Evolutionary conservation across 2,888 invertebrate species (phyloP), one percentile per base, ranked within the genome.

Genomic region (Epirrita christyi): DNA sequence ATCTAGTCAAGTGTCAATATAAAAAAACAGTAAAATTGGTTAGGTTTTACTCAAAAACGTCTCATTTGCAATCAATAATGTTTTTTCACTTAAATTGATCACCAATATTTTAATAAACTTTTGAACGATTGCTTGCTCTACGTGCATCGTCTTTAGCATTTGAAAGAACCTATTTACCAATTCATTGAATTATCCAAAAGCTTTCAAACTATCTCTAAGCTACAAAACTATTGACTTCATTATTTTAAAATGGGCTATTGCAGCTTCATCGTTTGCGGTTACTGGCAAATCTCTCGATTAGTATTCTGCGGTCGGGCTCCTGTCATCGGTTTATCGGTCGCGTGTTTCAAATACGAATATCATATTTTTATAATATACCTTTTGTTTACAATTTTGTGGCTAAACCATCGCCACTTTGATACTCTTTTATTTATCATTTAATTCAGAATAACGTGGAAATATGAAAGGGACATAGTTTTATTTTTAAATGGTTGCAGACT

Each of bases 251-350:
- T 56, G 13, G 42, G 28, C 28, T 46, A 42, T 42, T 36, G 42
- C 36, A 15, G 36, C 38, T 48, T 14, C 11, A 71, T 52, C 52
- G 77, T 71, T 72, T 81, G 86, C 72, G 85, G 86, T 83, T 66
- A 68, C 54, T 65, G 63, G 75, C 77, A 83, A 86, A 85, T 86
- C 82, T 79, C 73, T 73, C 80, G 81, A 81, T 85, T 83, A 85
- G 83, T 81, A 85, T 82, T 81, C 77, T 81, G 85, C 64, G 86
- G 85, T 77, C 72, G 76, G 70, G 69, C 64, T 67, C 63, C 71
- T 79, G 78, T 83, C 83, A 78, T 79, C 78, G 74, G 76, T 76
- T 83, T 81, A 80, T 82, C 76, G 75, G 63, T 73, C 71, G 70
- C 72, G 67, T 77, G 77, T 78, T 81, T 76, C 73, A 76, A 78